These are phyloP conservation scores for Clostera curtula DNA, from an alignment of 2,888 invertebrate genomes.

Conservation along the genomic window DNA sequence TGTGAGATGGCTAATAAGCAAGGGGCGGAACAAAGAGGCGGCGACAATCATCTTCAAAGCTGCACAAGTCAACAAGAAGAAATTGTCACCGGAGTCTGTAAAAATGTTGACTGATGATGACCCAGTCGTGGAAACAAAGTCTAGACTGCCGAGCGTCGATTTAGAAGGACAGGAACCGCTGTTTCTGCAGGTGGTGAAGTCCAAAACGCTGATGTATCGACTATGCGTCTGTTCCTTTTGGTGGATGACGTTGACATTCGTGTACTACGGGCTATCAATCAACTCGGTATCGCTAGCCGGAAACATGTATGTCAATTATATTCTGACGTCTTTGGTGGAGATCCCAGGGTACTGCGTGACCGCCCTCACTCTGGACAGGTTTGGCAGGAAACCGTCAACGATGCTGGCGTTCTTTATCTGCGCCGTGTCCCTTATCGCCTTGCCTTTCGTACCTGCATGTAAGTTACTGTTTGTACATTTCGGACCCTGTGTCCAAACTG, in stretches of 20 bases:
- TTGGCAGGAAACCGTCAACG: conserved; percentile 75
- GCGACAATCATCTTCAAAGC: conserved; percentile 65
- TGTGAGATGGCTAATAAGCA: conserved; percentile 81
- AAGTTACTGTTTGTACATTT: conserved; percentile 24
- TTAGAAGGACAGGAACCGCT: conserved; percentile 23
- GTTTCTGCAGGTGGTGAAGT: conserved; percentile 57
- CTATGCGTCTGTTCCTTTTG: conserved; percentile 81
- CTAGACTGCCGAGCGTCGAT: conserved; percentile 1
- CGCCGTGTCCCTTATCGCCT: conserved; percentile 67
- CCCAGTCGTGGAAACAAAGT: conserved; percentile 9
- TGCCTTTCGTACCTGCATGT: conserved; percentile 76
- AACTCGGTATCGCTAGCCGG: conserved; percentile 85
- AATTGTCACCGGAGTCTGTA: conserved; percentile 45
- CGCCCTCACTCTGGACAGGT: conserved; percentile 71
- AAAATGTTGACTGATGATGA: conserved; percentile 23
- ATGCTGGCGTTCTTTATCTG: conserved; percentile 75
- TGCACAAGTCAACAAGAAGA: conserved; percentile 56
- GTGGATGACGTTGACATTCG: conserved; percentile 86
- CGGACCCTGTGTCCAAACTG: too few species aligned
- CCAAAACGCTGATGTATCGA: conserved; percentile 67
- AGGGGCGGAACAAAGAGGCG: conserved; percentile 70
- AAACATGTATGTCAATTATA: conserved; percentile 85
- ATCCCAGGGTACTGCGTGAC: conserved; percentile 78
- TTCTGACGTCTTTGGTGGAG: conserved; percentile 77
- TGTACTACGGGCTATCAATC: conserved; percentile 87